Evolutionary conservation across 2,113 vertebrate genomes (phyloP), one percentile per base, ranked within the genome.

Genomic region (Brachyhypopomus gauderio): DNA sequence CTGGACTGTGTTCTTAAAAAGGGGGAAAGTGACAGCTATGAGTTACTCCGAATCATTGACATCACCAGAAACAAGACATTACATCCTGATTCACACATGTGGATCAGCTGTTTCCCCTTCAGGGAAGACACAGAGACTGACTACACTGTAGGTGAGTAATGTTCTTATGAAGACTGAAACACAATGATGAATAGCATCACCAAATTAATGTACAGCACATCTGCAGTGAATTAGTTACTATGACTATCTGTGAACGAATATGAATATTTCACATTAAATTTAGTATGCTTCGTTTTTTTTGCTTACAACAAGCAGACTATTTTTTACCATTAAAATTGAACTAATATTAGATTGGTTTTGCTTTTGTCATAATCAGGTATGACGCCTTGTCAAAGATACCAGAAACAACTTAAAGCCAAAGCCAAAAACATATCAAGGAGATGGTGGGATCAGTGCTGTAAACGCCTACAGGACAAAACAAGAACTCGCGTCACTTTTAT

Each of bases 351-450:
- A 19, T 60, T 20, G n/a, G 14, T 25, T 1, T 48, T 75, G 7
- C 45, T 20, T 36, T 59, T 74, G 60, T 83, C 2, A 20, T 71
- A 55, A 19, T 80, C 55, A 87, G 84, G 82, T 38, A 62, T 84
- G 56, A 67, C 22, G 20, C 56, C 84, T 12, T 87, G 82, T 80
- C 62, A 75, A 4, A 30, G 8, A 52, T 87, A 84, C 59, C 78
- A 84, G 76, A 45, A 1, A 34, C 19, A 27, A n/a, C 84, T 87
- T 22, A 83, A 79, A 71, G 20, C 5, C n/a, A 78, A 78, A 77
- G 86, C 70, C 27, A 17, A 58, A 22, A 27, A 5, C 2, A 78
- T 84, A 9, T 16, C 72, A 23, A 60, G 75, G 9, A 9, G n/a
- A 27, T 63, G 81, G 12, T 70, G 80, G 41, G 62, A 52, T 38